These are phyloP conservation scores for Oxycera nigricornis DNA, from an alignment of 2,888 invertebrate genomes.

Conservation along the genomic window DNA sequence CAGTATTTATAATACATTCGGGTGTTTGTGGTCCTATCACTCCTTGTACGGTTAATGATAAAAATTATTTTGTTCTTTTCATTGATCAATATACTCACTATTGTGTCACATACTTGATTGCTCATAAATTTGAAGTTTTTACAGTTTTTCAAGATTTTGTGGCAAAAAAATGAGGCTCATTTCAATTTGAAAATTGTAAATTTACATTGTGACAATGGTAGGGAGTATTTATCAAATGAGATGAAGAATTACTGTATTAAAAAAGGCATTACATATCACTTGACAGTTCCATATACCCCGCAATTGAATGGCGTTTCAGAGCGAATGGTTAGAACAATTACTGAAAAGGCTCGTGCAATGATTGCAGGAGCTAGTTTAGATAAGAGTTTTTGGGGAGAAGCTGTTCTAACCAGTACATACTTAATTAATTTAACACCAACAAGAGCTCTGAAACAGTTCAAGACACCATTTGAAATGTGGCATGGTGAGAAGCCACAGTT, in stretches of 20 bases:
- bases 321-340: constrained; percentile 54
- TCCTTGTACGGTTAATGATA: constrained; percentile 53
- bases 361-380: constrained; percentile 52
- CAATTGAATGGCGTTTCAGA: constrained; percentile 56
- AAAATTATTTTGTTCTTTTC: constrained; percentile 54
- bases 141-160: constrained; percentile 49
- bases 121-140: constrained; percentile 51
- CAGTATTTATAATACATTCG: constrained; percentile 54
- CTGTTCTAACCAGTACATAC: constrained; percentile 55
- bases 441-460: constrained; percentile 51
- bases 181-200: constrained; percentile 51
- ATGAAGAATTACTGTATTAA: constrained; percentile 51
- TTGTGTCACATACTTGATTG: constrained; percentile 49
- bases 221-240: constrained; percentile 51
- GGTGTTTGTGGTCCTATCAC: constrained; percentile 55
- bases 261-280: constrained; percentile 53
- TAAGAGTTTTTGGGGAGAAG: constrained; percentile 57
- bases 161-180: constrained; percentile 48
- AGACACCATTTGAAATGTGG: constrained; percentile 59
- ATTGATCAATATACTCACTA: constrained; percentile 56
- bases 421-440: constrained; percentile 57
- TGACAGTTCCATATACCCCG: constrained; percentile 55
- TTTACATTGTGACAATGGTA: constrained; percentile 52
- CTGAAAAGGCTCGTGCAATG: constrained; percentile 54
- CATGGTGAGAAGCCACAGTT: constrained; percentile 54